Conservation (phyloP, 2,113 vertebrate species). For the Nothobranchius furzeri region DNA sequence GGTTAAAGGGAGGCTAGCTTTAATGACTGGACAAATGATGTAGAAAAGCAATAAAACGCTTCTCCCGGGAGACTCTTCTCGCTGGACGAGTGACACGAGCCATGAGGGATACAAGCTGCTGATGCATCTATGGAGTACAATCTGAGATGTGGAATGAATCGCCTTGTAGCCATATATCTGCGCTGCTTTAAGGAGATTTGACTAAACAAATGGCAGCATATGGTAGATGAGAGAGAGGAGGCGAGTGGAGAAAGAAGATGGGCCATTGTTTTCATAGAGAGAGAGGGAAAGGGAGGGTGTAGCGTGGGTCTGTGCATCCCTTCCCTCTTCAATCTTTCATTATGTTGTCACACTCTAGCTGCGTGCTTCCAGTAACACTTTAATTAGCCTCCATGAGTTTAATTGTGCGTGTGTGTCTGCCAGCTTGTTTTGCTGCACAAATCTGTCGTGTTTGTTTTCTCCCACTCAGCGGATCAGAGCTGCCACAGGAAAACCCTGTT, state of each 20-base stretch:
- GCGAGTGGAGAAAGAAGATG: conserved; percentile 57
- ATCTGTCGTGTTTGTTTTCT: conserved; percentile 63
- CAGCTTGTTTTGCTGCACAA: conserved; percentile 67
- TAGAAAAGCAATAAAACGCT: conserved; percentile 76
- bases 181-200: conserved; percentile 76
- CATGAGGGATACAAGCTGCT: conserved; percentile 65
- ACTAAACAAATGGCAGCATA: conserved; percentile 86
- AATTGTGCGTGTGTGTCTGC: conserved; percentile 67
- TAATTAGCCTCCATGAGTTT: conserved; percentile 80
- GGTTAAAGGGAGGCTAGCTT: conserved; percentile 56
- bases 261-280: conserved; percentile 77
- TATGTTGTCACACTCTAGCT: conserved; percentile 81
- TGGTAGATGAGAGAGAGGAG: conserved; percentile 79
- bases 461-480: conserved; percentile 18
- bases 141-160: conserved; percentile 19
- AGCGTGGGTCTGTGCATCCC: conserved; percentile 42
- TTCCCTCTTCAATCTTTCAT: conserved; percentile 80
- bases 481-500: conserved; percentile 29
- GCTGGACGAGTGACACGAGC: conserved; percentile 60
- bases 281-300: conserved; percentile 15
- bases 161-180: conserved; percentile 62
- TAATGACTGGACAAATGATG: conserved; percentile 77
- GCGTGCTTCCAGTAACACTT: conserved; percentile 74
- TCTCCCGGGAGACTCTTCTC: conserved; percentile 68
- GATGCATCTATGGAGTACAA: conserved; percentile 43